Conservation (phyloP, 2,888 invertebrate genomes). For the Leptinotarsa juncta region DNA sequence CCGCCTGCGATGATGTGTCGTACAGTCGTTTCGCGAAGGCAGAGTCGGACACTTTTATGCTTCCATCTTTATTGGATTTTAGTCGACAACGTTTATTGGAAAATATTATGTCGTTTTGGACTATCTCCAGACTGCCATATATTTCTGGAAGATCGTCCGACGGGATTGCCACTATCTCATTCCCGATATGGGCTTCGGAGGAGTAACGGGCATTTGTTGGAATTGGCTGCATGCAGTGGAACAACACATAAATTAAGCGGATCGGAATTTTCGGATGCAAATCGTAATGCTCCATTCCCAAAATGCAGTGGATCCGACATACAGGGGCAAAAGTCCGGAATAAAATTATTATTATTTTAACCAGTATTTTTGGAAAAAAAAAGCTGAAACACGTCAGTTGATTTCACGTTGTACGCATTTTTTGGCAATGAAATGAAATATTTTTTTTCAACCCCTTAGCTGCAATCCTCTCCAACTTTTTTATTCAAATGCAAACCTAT, state of each 20-base stretch:
- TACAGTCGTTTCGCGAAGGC: conserved; percentile 24
- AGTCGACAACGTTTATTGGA: conserved; percentile 29
- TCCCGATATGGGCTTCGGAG: background rate
- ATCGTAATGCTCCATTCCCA: too few relatives aligned
- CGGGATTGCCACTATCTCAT: conserved; percentile 15
- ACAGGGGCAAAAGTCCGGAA: too few relatives aligned
- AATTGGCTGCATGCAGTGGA: conserved; percentile 3
- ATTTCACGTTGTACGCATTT: too few relatives aligned
- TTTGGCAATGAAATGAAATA: too few relatives aligned
- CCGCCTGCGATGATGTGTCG: conserved; percentile 25
- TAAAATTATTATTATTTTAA: too few relatives aligned
- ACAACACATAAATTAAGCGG: background rate
- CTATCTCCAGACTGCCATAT: conserved; percentile 17
- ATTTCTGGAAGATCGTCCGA: conserved; percentile 13
- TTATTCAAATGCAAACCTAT: too few relatives aligned
- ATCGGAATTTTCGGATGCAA: background rate
- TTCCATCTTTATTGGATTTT: conserved; percentile 28
- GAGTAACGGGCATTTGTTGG: conserved; percentile 5
- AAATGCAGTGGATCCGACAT: too few relatives aligned
- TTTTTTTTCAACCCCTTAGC: too few relatives aligned
- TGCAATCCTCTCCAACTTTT: too few relatives aligned
- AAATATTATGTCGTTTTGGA: conserved; percentile 34
- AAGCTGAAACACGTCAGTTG: too few relatives aligned
- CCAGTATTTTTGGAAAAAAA: too few relatives aligned
- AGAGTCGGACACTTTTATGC: conserved; percentile 28